Conservation (phyloP, 2,113 vertebrate genomes). For the Hyaena hyaena region DNA sequence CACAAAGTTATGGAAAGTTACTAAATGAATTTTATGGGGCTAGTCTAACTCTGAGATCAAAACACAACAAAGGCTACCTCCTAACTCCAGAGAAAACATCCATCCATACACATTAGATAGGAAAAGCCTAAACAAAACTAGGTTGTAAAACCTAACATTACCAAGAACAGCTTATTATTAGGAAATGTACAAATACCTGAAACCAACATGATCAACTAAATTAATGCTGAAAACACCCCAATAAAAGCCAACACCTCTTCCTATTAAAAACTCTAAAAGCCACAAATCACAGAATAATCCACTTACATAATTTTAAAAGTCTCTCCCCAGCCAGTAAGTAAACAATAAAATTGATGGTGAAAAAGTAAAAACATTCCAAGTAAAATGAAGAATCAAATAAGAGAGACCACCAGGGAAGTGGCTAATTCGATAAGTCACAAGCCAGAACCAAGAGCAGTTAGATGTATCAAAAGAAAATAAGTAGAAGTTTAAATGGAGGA, state of each 20-base stretch:
- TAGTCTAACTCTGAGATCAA: background rate
- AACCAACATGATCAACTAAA: background rate
- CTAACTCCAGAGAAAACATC: background rate
- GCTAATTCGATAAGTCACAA: background rate
- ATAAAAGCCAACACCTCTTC: background rate
- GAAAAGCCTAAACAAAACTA: conserved; percentile 27
- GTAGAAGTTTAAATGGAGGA: background rate
- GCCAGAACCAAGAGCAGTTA: background rate
- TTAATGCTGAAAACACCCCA: background rate
- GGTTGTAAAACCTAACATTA: background rate
- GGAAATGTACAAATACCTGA: conserved; percentile 28
- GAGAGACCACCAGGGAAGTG: background rate
- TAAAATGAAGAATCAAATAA: background rate
- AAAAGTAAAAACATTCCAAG: conserved; percentile 1
- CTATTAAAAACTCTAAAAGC: background rate
- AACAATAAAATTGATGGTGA: conserved; percentile 24
- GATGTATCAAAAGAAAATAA: background rate
- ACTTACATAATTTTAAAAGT: background rate
- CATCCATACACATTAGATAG: background rate
- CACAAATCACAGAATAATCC: conserved; percentile 10
- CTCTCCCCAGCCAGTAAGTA: background rate
- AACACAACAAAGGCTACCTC: background rate
- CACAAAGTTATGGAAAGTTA: background rate
- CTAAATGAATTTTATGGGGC: background rate
- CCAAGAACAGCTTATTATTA: background rate